phyloP scores from a whole-genome alignment of 2,888 invertebrate species.

The Mesorhabditis sp. region DNA sequence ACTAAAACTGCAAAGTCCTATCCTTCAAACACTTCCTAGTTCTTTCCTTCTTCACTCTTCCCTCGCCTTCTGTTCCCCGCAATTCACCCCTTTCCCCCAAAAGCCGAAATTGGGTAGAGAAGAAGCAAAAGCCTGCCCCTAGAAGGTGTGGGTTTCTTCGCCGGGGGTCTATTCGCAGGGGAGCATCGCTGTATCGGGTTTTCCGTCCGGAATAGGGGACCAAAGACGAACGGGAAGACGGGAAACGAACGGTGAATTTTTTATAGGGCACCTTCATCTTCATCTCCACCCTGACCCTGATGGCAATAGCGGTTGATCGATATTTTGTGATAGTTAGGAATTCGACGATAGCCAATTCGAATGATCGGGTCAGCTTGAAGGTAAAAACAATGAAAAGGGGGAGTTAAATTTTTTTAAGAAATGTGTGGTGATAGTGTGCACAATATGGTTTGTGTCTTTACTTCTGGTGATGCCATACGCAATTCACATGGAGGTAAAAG shows the following conservation, averaged over 20 bases:
- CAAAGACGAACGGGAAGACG: neutral
- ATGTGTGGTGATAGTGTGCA: constrained; percentile 72
- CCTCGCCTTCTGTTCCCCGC: no score
- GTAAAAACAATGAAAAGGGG: constrained; percentile 57
- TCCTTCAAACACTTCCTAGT: no score
- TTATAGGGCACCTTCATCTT: constrained; percentile 81
- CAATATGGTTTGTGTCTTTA: constrained; percentile 85
- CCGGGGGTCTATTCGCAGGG: no score
- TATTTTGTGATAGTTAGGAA: constrained; percentile 93
- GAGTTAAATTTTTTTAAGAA: constrained; percentile 43
- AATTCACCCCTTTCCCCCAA: no score
- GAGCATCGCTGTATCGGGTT: no score
- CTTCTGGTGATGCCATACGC: constrained; percentile 86
- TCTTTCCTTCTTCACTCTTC: no score
- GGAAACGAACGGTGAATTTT: neutral
- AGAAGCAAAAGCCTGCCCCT: no score
- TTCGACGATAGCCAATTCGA: constrained; percentile 63
- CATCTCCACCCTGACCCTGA: constrained; percentile 91
- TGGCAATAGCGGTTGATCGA: constrained; percentile 92
- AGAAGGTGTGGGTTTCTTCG: no score
- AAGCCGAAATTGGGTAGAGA: no score
- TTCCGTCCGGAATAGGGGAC: neutral
- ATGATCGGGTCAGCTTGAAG: constrained; percentile 84
- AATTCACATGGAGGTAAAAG: constrained; percentile 68
- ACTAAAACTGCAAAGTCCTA: no score